These are phyloP conservation scores for human (Homo sapiens) DNA, from an alignment of 2,113 vertebrate species.

Conservation along the genomic window DNA sequence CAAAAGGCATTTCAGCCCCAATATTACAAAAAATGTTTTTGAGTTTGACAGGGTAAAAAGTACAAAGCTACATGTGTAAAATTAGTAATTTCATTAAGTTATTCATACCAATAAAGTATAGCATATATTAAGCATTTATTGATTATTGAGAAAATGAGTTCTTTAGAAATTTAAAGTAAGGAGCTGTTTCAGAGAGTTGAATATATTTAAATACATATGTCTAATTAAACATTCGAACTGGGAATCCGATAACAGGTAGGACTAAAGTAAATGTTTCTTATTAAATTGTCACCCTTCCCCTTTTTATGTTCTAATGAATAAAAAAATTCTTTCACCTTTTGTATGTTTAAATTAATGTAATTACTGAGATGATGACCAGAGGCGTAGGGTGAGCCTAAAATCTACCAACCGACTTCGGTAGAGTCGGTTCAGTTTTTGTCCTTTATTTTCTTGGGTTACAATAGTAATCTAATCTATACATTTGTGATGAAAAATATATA, in stretches of 20 bases:
- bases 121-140: neutral
- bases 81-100: neutral
- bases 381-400: neutral
- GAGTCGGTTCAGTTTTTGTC: neutral
- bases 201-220: neutral
- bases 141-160: neutral
- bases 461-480: neutral
- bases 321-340: neutral
- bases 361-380: neutral
- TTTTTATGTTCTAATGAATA: neutral
- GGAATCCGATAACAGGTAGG: fast-evolving
- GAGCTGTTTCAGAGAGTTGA: neutral
- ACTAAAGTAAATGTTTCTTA: neutral
- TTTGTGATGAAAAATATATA: neutral
- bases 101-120: neutral
- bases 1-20: neutral
- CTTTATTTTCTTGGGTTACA: neutral
- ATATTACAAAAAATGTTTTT: neutral
- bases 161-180: neutral
- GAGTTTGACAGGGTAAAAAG: neutral
- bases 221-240: neutral
- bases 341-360: neutral
- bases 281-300: neutral
- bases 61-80: neutral
- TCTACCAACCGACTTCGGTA: no score